Evolutionary conservation across 2,888 invertebrate genomes (phyloP), one percentile per base, ranked within the genome.

Genomic region (Drosophila rubida): DNA sequence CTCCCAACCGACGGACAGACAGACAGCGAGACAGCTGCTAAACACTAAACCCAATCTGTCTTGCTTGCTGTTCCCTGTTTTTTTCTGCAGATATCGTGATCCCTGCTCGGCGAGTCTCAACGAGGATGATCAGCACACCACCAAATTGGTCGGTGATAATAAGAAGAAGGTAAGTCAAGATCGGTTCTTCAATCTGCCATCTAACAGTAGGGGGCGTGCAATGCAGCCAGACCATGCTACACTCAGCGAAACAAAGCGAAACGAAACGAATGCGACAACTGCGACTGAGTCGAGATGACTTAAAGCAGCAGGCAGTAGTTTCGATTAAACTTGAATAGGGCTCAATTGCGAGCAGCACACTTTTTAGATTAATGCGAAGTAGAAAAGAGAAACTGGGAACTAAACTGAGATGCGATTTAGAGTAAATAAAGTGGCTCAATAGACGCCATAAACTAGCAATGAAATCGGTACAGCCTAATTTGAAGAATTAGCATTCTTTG

Each of bases 71-170:
- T 39, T 32, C 3, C 27, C 19, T 19, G 32, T 32, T 57, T 48
- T n/a, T n/a, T n/a, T n/a, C n/a, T 32, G 11, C 79, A 92, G 92
- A 86, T 97, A 97, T 93, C 93, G 96, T 82, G 96, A 97, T 93
- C 97, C 97, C 41, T 98, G 97, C 92, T 97, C 97, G 53, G 97
- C 97, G 48, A 96, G 96, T 81, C 93, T 97, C 80, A 96, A 97
- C 93, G 95, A 96, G 74, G 97, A 97, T 92, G 97, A 98, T 93
- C 95, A 96, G 84, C 97, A 97, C 92, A 97, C 97, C 70, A 97
- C 97, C 25, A 96, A 97, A 91, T 94, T 98, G 80, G 95, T 96
- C 90, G 96, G 96, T 64, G 96, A 96, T 92, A 95, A 95, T 86
- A 95, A 95, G 91, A 95, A 95, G 91, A 96, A 95, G 95, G 97